Evolutionary conservation across 2,888 invertebrate species (phyloP), one percentile per base, ranked within the genome.

Genomic region (Phasia obesa): DNA sequence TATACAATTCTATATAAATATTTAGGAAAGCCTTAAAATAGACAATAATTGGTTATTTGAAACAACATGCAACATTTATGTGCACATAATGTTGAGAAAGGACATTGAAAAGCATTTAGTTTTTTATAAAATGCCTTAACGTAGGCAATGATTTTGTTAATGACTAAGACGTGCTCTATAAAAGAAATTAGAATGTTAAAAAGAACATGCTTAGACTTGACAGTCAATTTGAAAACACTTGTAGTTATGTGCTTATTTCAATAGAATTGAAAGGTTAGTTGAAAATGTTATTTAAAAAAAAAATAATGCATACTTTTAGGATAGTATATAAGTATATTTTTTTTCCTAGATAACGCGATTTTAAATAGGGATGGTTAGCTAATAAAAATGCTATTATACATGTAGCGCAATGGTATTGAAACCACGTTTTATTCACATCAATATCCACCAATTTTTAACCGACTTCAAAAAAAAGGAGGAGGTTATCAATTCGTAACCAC

Each of bases 71-170:
- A 57, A 55, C 38, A 44, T 44, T 55, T 59, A 35, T 44, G 9
- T 38, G 51, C 23, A 6, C 19, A 47, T 25, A 55, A 55, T 23
- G 21, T 21, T 57, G 19, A n/a, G 49, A 11, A 60, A 59, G 49
- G 25, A 51, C 51, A 73, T 62, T 59, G 31, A 49, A 59, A 35
- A n/a, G 11, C 13, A 27, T 23, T 2, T 27, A 1, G 9, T 27
- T 25, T 55, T 23, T 13, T 31, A 35, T 47, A 7, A 19, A 70
- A 42, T 55, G 19, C 59, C 65, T 38, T 25, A 65, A 57, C 65
- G 59, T 73, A 80, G 80, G 49, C 62, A 69, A 75, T 65, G 64
- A 64, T 77, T 77, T 80, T 53, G 19, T 60, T 74, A 73, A 80
- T 69, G 73, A 73, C 35, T 31, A 19, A 65, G 38, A 79, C 38